Conservation (phyloP, 2,888 invertebrate species). For the Phalera bucephala region DNA sequence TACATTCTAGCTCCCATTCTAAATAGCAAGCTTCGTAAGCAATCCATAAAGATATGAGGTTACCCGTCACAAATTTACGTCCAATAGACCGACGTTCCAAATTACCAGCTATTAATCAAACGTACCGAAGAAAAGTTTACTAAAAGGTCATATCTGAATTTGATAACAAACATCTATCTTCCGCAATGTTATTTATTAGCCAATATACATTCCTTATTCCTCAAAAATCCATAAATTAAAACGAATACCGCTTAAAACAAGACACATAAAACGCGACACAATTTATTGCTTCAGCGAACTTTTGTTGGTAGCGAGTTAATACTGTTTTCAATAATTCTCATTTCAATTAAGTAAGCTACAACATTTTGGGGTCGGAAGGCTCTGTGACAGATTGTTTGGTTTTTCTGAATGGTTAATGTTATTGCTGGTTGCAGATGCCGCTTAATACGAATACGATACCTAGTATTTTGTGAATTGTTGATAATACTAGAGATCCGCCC, state of each 20-base stretch:
- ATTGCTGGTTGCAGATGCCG: too few relatives aligned
- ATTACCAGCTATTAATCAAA: neutral
- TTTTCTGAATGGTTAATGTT: too few relatives aligned
- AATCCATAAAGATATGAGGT: neutral
- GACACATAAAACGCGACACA: constrained; percentile 27
- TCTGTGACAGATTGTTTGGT: too few relatives aligned
- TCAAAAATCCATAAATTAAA: constrained; percentile 31
- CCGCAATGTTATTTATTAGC: constrained; percentile 28
- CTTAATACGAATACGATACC: too few relatives aligned
- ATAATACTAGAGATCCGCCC: too few relatives aligned
- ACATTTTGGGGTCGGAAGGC: too few relatives aligned
- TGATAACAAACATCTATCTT: constrained; percentile 7
- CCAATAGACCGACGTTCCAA: neutral
- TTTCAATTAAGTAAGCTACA: neutral
- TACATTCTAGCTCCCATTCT: too few relatives aligned
- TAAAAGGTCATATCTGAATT: neutral
- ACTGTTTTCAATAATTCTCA: constrained; percentile 5
- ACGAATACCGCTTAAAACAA: constrained; percentile 32
- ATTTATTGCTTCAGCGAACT: constrained; percentile 29
- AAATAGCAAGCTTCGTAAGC: neutral
- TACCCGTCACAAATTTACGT: neutral
- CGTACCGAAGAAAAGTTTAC: constrained; percentile 1
- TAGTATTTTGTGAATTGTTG: too few relatives aligned
- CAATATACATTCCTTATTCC: constrained; percentile 28
- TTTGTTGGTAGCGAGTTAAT: constrained; percentile 20